Evolutionary conservation across 2,888 invertebrate species (phyloP).

Genomic region (Pseudeuparius sepicola): DNA sequence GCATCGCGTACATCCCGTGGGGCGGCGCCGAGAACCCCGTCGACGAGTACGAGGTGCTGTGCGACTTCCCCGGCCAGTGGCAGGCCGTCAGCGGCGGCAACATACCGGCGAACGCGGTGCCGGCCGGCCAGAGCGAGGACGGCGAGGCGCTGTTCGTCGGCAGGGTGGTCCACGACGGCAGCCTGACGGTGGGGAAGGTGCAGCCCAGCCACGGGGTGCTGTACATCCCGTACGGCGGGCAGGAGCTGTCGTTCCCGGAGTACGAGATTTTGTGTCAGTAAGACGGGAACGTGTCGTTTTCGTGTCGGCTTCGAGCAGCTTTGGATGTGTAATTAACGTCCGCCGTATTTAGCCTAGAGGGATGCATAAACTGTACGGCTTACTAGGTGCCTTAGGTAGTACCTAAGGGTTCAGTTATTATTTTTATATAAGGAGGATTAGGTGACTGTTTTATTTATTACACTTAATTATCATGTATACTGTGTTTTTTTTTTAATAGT

Average conservation of each 20-base stretch:
- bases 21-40: slow-evolving; percentile 63
- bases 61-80: slow-evolving; percentile 38
- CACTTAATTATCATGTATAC: too few relatives aligned
- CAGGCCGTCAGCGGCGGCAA: slow-evolving; percentile 41
- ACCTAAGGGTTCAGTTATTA: too few relatives aligned
- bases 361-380: too few relatives aligned
- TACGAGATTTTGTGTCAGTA: slow-evolving; percentile 57
- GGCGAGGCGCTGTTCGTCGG: slow-evolving; percentile 74
- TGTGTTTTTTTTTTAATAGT: too few relatives aligned
- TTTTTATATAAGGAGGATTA: too few relatives aligned
- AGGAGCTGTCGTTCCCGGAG: slow-evolving; percentile 68
- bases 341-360: too few relatives aligned
- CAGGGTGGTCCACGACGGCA: slow-evolving; percentile 66
- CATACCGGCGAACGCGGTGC: slow-evolving; percentile 61
- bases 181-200: slow-evolving; percentile 70
- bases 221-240: slow-evolving; percentile 75
- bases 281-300: too few relatives aligned
- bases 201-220: slow-evolving; percentile 64
- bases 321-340: too few relatives aligned
- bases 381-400: too few relatives aligned
- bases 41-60: slow-evolving; percentile 50
- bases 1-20: slow-evolving; percentile 60
- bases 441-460: too few relatives aligned
- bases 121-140: slow-evolving; percentile 60
- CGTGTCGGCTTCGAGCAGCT: too few relatives aligned